Percentiles rank a stretch among this genome's conserved stretches.
Evolutionary conservation across 2,113 vertebrate species (phyloP).

Genomic region (Corythornis vintsioides): DNA sequence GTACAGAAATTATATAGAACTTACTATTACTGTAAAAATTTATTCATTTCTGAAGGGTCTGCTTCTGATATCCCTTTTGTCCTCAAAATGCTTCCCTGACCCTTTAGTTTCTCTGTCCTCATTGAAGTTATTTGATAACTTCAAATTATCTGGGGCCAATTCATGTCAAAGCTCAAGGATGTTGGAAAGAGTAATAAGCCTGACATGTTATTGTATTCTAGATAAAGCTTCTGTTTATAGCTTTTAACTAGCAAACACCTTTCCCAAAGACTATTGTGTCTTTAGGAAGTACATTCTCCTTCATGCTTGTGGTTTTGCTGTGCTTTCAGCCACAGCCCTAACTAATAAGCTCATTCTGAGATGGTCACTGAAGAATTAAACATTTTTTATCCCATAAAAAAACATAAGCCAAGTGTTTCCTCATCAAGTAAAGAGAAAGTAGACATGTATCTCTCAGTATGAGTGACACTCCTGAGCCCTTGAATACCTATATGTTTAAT

Average conservation of each 20-base stretch:
- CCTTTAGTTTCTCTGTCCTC: background rate
- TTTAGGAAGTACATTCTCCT: background rate
- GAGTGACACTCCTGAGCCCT: background rate
- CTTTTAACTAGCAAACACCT: background rate
- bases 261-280: background rate
- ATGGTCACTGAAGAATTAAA: background rate
- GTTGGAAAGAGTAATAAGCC: background rate
- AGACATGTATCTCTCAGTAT: background rate
- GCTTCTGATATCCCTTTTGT: background rate
- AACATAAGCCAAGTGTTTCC: background rate
- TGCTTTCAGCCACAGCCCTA: background rate
- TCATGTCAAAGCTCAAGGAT: background rate
- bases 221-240: background rate
- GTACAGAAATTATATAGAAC: background rate
- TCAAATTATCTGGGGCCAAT: background rate
- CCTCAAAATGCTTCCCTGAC: background rate
- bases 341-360: background rate
- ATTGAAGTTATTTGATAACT: background rate
- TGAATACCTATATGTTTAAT: background rate
- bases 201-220: accelerated
- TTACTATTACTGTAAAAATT: background rate
- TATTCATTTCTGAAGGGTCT: background rate
- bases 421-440: background rate
- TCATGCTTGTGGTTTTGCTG: background rate
- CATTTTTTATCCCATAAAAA: background rate